Conservation (phyloP, 2,113 vertebrate species). For the Opisthocomus hoazin region DNA sequence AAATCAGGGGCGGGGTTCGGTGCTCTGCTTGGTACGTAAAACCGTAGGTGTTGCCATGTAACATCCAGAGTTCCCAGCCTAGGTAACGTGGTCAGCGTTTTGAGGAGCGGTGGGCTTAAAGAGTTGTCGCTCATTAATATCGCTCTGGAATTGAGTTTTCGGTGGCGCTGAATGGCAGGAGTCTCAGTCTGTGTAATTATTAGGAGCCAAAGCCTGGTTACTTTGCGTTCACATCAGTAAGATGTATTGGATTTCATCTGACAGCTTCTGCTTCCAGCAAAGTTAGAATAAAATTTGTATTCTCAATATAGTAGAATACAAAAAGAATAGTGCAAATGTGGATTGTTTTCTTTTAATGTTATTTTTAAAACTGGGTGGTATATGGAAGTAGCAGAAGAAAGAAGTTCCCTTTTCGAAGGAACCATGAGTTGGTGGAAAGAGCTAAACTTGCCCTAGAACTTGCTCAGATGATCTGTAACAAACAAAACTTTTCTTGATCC, state of each 20-base stretch:
- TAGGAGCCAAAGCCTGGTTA: background rate
- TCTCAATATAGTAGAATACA: background rate
- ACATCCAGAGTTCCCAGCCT: background rate
- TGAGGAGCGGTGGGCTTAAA: background rate
- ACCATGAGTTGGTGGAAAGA: background rate
- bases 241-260: background rate
- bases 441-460: background rate
- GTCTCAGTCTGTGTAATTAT: conserved; percentile 37
- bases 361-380: background rate
- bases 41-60: background rate
- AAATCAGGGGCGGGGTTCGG: background rate
- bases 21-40: background rate
- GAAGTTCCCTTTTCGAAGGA: conserved; percentile 35
- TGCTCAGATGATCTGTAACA: background rate
- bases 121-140: conserved; percentile 7
- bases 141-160: conserved; percentile 41
- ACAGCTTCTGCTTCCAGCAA: background rate
- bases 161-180: conserved; percentile 32
- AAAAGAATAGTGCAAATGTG: background rate
- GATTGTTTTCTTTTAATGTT: background rate
- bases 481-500: background rate
- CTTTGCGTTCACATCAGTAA: background rate
- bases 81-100: background rate
- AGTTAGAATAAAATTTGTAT: background rate
- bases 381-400: conserved; percentile 21